Evolutionary conservation across 2,113 vertebrate species (phyloP).

Genomic region (Atractosteus spatula): DNA sequence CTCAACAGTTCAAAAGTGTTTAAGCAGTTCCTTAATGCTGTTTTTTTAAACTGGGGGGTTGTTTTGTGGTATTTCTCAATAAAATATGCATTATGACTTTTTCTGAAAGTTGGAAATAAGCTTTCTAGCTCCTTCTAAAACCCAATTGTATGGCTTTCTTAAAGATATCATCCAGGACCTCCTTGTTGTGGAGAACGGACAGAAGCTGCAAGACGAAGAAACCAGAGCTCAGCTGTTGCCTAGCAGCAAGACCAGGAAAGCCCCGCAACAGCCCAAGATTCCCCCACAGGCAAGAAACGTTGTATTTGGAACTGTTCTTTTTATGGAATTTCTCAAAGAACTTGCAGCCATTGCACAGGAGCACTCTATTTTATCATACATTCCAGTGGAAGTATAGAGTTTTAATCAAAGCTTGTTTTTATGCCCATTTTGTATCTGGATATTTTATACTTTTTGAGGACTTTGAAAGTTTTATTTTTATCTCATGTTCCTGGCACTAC

Average conservation of each 20-base stretch:
- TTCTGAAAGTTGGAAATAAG: no score
- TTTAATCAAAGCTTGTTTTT: not conserved
- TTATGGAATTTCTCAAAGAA: conserved; percentile 94
- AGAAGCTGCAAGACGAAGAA: conserved; percentile 51
- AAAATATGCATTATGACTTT: no score
- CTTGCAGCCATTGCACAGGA: conserved; percentile 92
- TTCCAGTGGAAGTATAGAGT: conserved; percentile 71
- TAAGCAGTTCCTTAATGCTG: no score
- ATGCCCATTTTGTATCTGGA: conserved; percentile 4
- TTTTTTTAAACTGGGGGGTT: no score
- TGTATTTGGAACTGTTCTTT: conserved; percentile 85
- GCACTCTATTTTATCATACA: conserved; percentile 86
- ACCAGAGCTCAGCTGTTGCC: conserved; percentile 60
- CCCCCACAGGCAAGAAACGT: conserved; percentile 74
- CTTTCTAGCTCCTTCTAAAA: no score
- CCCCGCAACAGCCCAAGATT: conserved; percentile 63
- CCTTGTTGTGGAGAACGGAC: conserved; percentile 40
- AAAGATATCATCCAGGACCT: conserved; percentile 67
- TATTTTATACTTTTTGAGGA: conserved; percentile 31
- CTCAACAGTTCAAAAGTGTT: no score
- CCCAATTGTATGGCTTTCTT: conserved; percentile 29
- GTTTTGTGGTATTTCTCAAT: no score
- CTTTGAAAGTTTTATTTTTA: conserved; percentile 53
- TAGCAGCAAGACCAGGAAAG: conserved; percentile 57
- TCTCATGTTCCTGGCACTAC: conserved; percentile 63